These are phyloP conservation scores for Melanotaenia boesemani DNA, from an alignment of 2,797 vertebrate genomes.

Conservation along the genomic window DNA sequence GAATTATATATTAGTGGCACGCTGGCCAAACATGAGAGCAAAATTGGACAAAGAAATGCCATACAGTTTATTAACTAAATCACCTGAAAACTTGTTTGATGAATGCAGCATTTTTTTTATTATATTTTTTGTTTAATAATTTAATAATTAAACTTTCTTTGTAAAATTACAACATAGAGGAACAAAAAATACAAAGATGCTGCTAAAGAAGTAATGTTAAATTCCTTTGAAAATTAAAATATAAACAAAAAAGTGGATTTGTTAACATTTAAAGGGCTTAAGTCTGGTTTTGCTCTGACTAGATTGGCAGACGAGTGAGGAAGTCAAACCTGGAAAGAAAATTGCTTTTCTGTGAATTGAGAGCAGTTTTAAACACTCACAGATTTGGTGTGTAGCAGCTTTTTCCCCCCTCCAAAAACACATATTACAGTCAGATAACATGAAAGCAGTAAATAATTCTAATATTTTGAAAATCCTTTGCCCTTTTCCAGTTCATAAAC, in stretches of 20 bases:
- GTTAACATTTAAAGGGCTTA: neutral
- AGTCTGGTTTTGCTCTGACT: neutral
- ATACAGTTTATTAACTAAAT: neutral
- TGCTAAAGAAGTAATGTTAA: neutral
- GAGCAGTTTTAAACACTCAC: too few species aligned
- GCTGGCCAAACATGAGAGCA: conserved; percentile 37
- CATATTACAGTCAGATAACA: too few species aligned
- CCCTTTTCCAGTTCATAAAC: too few species aligned
- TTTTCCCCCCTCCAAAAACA: too few species aligned
- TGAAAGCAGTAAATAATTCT: too few species aligned
- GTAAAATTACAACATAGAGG: neutral
- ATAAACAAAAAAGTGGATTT: neutral
- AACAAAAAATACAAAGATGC: neutral
- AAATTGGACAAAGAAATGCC: neutral
- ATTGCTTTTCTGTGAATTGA: neutral
- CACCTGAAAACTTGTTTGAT: neutral
- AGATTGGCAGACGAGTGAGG: neutral
- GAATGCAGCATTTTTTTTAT: neutral
- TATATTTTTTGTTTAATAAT: neutral
- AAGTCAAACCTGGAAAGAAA: neutral
- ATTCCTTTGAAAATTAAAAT: neutral
- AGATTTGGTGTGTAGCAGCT: too few species aligned
- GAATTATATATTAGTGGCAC: conserved; percentile 67
- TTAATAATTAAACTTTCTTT: neutral
- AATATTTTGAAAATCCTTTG: too few species aligned